Conservation (phyloP, 2,888 invertebrate genomes). For the Mamestra brassicae region DNA sequence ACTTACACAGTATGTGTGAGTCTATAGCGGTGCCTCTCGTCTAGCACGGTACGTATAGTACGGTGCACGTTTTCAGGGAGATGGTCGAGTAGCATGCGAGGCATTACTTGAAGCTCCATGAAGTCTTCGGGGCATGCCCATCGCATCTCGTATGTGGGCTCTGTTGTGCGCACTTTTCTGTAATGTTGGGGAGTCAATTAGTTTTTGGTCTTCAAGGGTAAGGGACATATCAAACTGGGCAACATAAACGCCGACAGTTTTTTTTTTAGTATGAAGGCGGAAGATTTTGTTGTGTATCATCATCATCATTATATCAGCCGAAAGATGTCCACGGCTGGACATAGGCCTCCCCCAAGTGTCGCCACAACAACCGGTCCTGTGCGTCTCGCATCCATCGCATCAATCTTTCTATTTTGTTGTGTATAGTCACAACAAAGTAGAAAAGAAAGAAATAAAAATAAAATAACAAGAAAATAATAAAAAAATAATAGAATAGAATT, state of each 20-base stretch:
- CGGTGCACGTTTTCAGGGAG: constrained; percentile 95
- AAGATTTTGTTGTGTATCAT: no score
- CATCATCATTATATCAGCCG: no score
- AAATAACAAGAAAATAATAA: no score
- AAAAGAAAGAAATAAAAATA: no score
- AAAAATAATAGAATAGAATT: no score
- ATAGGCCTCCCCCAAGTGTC: no score
- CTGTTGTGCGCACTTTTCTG: constrained; percentile 92
- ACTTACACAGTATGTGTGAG: constrained; percentile 82
- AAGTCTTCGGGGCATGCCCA: constrained; percentile 96
- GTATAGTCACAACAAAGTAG: no score
- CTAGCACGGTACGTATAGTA: constrained; percentile 92
- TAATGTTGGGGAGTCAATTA: constrained; percentile 10
- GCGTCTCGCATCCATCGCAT: no score
- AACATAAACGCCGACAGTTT: not conserved
- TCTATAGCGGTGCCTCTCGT: constrained; percentile 87
- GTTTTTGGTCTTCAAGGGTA: not conserved
- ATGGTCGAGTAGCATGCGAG: constrained; percentile 96
- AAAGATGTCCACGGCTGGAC: no score
- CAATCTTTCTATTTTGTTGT: no score
- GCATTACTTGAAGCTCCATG: constrained; percentile 95
- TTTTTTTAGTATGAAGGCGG: no score
- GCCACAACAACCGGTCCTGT: no score
- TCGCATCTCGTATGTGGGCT: constrained; percentile 93
- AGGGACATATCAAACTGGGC: not conserved